A percentile compares a stretch with the other conserved stretches of the same genome.
Conservation (phyloP, 92 coral and sea anemone species). For the Muricea muricata region DNA sequence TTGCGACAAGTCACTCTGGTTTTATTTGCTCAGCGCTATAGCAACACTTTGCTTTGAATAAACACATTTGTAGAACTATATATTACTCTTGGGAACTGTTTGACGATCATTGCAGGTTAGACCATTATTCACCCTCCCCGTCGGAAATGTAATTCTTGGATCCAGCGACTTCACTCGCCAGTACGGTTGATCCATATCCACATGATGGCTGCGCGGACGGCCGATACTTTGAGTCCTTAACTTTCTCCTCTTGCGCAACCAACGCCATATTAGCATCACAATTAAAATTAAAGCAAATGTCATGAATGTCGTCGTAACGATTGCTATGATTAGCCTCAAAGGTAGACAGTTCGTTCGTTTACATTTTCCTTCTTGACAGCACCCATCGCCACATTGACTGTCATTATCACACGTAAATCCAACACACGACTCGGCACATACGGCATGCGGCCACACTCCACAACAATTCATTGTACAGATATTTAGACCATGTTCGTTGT, state of each 20-base stretch:
- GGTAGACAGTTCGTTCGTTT: constrained; percentile 19
- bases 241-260: not conserved
- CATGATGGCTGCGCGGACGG: not conserved
- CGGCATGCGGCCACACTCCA: not conserved
- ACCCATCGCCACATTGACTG: constrained; percentile 10
- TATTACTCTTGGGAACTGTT: too few relatives aligned
- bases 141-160: too few relatives aligned
- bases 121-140: too few relatives aligned
- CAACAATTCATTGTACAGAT: constrained; percentile 21
- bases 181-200: not conserved
- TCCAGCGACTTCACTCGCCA: not conserved
- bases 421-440: constrained; percentile 7
- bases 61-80: too few relatives aligned
- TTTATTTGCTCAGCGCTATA: too few relatives aligned
- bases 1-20: too few relatives aligned
- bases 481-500: not conserved
- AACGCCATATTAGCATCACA: not conserved
- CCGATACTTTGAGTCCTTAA: not conserved
- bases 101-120: too few relatives aligned
- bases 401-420: constrained; percentile 10
- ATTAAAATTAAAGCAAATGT: constrained; percentile 2
- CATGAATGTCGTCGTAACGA: not conserved
- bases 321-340: constrained; percentile 5
- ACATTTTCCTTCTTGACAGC: constrained; percentile 30
- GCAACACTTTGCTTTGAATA: too few relatives aligned